Percentiles rank a stretch among this genome's conserved stretches.
phyloP scores from a whole-genome alignment of 1,140 invertebrate species.

The Heliconius congener region DNA sequence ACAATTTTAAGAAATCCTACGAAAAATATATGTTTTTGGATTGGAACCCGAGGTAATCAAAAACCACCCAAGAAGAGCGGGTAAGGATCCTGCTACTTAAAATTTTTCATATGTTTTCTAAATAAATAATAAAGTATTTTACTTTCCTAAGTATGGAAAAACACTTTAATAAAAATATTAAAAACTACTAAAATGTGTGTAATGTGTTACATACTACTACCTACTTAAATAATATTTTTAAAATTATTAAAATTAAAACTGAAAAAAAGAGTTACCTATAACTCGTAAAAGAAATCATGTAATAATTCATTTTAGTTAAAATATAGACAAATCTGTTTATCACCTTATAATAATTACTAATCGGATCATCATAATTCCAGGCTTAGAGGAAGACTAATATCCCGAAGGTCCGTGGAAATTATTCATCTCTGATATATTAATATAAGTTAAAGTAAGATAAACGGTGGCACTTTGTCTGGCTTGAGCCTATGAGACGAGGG shows the following conservation, averaged over 20 bases:
- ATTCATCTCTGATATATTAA: constrained; percentile 11
- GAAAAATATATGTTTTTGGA: no score
- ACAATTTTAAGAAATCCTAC: no score
- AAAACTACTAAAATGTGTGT: no score
- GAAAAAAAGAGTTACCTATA: background rate
- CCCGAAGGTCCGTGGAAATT: background rate
- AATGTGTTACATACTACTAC: no score
- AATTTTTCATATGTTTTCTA: no score
- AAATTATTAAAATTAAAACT: background rate
- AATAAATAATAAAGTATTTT: no score
- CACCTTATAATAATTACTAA: constrained; percentile 11
- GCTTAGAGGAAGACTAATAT: constrained; percentile 14
- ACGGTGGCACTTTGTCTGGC: background rate
- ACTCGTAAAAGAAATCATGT: background rate
- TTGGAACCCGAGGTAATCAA: no score
- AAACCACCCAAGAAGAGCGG: no score
- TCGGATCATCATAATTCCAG: constrained; percentile 10
- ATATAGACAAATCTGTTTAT: background rate
- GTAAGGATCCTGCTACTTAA: no score
- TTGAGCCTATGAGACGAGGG: background rate
- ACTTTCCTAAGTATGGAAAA: no score
- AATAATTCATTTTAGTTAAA: background rate
- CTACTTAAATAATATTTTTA: background rate
- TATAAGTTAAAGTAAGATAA: constrained; percentile 11
- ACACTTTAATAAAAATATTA: no score